Evolutionary conservation across 2,113 vertebrate species (phyloP), one percentile per base, ranked within the genome.

Genomic region (Sorex fumeus): DNA sequence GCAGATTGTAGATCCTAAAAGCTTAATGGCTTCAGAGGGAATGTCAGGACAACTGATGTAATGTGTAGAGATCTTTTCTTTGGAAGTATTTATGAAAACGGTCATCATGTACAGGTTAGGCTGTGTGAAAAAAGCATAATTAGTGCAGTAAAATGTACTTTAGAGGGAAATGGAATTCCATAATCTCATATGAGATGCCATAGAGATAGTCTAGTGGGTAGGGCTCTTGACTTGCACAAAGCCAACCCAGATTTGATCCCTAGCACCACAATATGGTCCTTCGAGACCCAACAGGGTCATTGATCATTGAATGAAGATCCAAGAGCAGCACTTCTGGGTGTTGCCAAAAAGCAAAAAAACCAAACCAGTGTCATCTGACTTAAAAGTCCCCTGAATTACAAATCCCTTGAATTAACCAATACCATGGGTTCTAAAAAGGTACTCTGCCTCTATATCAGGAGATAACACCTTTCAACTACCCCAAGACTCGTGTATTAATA

Each of bases 1-100:
- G 88, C 98, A 98, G 94, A 96, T 90, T 25, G 97, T 97, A 10
- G 13, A 4, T n/a, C 93, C 93, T 75, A 66, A 75, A 84, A 82
- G 53, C 7, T 91, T 78, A 0, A 53, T 36, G 28, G 30, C 1
- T 4, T 96, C 90, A 60, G 97, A 95, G 0, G 16, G 72, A 57
- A 5, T 1, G 25, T 27, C 30, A 8, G 30, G 43, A 13, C 98
- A 98, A 85, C 30, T 93, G 43, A 96, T 1, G 0, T 76, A 95
- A 64, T 97, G 97, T 3, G 70, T 74, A 1, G 78, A 0, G 0
- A 92, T 95, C 3, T 11, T 36, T 28, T 69, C 64, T 40, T 87
- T 16, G 30, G 40, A n/a, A 8, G 62, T 71, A 50, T 94, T 95
- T 96, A 12, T 4, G 76, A 98, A n/a, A 66, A 3, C 91, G n/a